phyloP scores from a whole-genome alignment of 2,797 vertebrate species.

The Enteromius argenteus region DNA sequence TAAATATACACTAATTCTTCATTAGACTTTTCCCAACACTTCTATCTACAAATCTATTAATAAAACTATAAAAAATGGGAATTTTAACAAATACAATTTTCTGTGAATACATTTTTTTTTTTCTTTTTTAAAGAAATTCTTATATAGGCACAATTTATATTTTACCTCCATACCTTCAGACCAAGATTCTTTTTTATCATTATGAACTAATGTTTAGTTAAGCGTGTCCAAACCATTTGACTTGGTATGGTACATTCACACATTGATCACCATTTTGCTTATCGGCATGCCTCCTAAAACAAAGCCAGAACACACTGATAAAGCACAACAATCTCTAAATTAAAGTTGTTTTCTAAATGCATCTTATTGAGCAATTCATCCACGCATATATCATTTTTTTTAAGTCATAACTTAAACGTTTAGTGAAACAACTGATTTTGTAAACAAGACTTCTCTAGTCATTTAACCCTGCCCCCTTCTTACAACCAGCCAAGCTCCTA shows the following conservation, averaged over 20 bases:
- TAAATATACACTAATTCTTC: background rate
- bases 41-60: background rate
- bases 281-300: background rate
- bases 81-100: background rate
- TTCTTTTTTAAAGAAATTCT: background rate
- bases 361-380: background rate
- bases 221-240: background rate
- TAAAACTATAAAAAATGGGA: background rate
- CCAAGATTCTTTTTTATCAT: background rate
- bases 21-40: background rate
- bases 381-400: background rate
- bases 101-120: background rate
- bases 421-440: background rate
- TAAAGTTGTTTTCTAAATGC: background rate
- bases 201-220: background rate
- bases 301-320: background rate
- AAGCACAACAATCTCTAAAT: background rate
- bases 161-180: background rate
- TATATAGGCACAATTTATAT: background rate
- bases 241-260: background rate
- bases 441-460: background rate
- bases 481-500: background rate
- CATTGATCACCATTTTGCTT: background rate
- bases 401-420: background rate
- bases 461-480: background rate